Percentiles rank a stretch among this genome's conserved stretches.
These are phyloP conservation scores for Cottus gobio DNA, from an alignment of 2,113 vertebrate species.

Conservation along the genomic window DNA sequence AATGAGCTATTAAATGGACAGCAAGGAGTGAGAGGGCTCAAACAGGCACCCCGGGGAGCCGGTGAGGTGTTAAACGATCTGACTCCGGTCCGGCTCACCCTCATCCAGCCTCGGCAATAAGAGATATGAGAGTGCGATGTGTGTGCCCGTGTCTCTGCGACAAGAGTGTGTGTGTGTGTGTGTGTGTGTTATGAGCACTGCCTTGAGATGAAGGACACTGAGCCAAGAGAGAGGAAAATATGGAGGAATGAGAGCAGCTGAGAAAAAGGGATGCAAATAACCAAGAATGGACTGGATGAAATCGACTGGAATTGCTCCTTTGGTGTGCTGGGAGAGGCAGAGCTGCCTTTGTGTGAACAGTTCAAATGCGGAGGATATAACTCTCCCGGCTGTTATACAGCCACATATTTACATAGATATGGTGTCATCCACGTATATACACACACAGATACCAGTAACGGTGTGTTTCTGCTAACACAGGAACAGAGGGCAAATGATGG, in stretches of 20 bases:
- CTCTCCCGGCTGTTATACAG: conserved; percentile 30
- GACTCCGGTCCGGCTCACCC: conserved; percentile 56
- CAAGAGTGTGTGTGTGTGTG: conserved; percentile 41
- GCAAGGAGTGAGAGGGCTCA: conserved; percentile 64
- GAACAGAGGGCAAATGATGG: conserved; percentile 57
- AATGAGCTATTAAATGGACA: conserved; percentile 63
- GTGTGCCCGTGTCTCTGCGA: conserved; percentile 40
- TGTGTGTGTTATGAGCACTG: conserved; percentile 46
- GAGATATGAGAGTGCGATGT: conserved; percentile 47
- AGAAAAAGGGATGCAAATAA: conserved; percentile 69
- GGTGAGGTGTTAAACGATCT: conserved; percentile 76
- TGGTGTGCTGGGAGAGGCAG: conserved; percentile 33
- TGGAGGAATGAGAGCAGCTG: conserved; percentile 16
- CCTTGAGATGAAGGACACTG: conserved; percentile 56
- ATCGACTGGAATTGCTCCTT: conserved; percentile 64
- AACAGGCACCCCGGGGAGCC: conserved; percentile 67
- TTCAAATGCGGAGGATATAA: conserved; percentile 58
- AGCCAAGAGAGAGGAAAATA: conserved; percentile 34
- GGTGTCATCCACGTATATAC: conserved; percentile 27
- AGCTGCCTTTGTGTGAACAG: conserved; percentile 50
- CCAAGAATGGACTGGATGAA: conserved; percentile 58
- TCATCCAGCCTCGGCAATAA: conserved; percentile 49
- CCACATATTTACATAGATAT: conserved; percentile 41
- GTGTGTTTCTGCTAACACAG: conserved; percentile 43
- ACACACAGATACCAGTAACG: conserved; percentile 42